Evolutionary conservation across 2,888 invertebrate genomes (phyloP).

Genomic region (Spatulosminthurus flaviceps): DNA sequence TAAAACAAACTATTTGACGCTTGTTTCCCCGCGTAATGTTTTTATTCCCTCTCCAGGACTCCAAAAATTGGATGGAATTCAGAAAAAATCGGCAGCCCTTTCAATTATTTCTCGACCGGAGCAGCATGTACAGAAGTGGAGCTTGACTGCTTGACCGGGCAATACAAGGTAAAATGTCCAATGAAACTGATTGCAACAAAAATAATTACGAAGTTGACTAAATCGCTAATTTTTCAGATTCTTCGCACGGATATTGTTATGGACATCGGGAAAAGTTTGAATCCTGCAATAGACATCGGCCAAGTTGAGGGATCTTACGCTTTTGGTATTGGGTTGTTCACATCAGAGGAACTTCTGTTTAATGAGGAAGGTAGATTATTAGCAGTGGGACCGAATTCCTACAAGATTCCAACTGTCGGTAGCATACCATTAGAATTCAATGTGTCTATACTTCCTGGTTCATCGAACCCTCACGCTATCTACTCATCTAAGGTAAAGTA

Average conservation of each 20-base stretch:
- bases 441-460: constrained; percentile 87
- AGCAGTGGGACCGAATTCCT: constrained; percentile 90
- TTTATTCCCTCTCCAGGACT: constrained; percentile 43
- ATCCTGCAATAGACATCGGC: constrained; percentile 96
- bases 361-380: constrained; percentile 82
- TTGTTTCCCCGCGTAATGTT: constrained; percentile 19
- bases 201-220: not conserved
- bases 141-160: constrained; percentile 93
- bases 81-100: constrained; percentile 66
- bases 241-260: constrained; percentile 92
- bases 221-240: constrained; percentile 67
- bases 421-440: constrained; percentile 93
- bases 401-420: constrained; percentile 91
- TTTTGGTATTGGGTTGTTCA: constrained; percentile 92
- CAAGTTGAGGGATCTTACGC: constrained; percentile 95
- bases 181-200: too few species aligned
- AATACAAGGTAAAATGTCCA: constrained; percentile 76
- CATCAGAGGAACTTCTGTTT: constrained; percentile 87
- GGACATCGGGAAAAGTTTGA: constrained; percentile 94
- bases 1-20: not conserved
- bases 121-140: constrained; percentile 89
- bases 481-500: constrained; percentile 90
- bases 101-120: constrained; percentile 87
- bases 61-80: constrained; percentile 59
- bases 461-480: constrained; percentile 87